A percentile compares a stretch with the other conserved stretches of the same genome.
phyloP scores from a whole-genome alignment of 2,888 invertebrate species.

The Crepidodera aurea region DNA sequence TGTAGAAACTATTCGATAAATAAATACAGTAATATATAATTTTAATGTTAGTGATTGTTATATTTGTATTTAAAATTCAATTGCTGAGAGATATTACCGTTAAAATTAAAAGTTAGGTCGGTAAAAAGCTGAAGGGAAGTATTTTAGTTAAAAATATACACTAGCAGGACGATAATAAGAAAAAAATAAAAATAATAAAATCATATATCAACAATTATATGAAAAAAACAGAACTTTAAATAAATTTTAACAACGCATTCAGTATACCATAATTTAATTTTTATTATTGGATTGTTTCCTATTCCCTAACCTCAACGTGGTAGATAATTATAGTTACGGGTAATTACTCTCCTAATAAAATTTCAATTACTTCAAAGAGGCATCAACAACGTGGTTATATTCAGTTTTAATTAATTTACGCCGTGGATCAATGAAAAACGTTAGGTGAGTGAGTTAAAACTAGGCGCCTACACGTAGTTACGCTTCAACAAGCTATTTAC shows the following conservation, averaged over 20 bases:
- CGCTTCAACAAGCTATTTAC: not conserved
- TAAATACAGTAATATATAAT: too few relatives aligned
- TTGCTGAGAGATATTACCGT: conserved; percentile 11
- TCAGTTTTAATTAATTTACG: conserved; percentile 14
- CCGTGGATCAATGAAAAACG: conserved; percentile 3
- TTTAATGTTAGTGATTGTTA: too few relatives aligned
- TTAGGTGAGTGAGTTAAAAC: conserved; percentile 9
- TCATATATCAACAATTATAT: too few relatives aligned
- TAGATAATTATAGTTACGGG: not conserved
- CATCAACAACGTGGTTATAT: conserved; percentile 8
- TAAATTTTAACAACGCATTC: too few relatives aligned
- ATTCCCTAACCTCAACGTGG: not conserved
- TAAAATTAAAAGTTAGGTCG: conserved; percentile 1
- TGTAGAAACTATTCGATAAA: too few relatives aligned
- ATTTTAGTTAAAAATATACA: conserved; percentile 2
- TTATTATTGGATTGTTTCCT: not conserved
- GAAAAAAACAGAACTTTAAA: too few relatives aligned
- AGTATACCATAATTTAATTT: too few relatives aligned
- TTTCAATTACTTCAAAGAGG: conserved; percentile 6
- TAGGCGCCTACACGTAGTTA: not conserved
- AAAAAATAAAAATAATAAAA: too few relatives aligned
- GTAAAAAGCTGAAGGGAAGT: conserved; percentile 27
- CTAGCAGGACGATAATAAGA: conserved; percentile 20
- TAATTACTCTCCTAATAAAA: conserved; percentile 5
- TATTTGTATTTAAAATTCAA: too few relatives aligned